Percentiles rank a stretch among this genome's conserved stretches.
Evolutionary conservation across 1,140 invertebrate species (phyloP).

Genomic region (Brachystomella parvula): DNA sequence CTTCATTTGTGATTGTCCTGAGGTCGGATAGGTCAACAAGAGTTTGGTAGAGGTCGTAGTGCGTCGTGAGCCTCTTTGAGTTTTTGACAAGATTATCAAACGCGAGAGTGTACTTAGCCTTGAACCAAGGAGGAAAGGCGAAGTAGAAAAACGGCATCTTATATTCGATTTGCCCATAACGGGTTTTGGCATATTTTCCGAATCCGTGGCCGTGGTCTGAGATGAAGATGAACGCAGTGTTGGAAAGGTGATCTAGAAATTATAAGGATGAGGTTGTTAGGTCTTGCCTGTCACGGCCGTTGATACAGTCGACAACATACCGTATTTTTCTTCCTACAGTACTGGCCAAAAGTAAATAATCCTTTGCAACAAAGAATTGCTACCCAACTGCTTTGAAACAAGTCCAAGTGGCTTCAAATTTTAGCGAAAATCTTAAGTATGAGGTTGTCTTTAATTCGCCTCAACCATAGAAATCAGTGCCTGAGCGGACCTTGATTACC

Average conservation of each 20-base stretch:
- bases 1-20: slow-evolving; percentile 34
- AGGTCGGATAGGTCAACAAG: slow-evolving; percentile 48
- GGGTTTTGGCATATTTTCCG: slow-evolving; percentile 65
- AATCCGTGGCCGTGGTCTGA: slow-evolving; percentile 90
- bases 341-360: too few species aligned
- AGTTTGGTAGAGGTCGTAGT: slow-evolving; percentile 73
- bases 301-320: too few species aligned
- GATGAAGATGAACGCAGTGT: slow-evolving; percentile 63
- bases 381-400: too few species aligned
- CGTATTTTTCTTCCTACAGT: too few species aligned
- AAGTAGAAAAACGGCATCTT: slow-evolving; percentile 77
- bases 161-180: slow-evolving; percentile 79
- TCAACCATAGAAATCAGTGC: too few species aligned
- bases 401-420: too few species aligned
- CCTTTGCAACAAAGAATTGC: too few species aligned
- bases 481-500: too few species aligned
- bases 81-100: slow-evolving; percentile 62
- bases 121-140: slow-evolving; percentile 63
- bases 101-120: slow-evolving; percentile 53
- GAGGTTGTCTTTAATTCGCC: too few species aligned
- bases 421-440: too few species aligned
- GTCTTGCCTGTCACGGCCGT: too few species aligned
- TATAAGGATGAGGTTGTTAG: too few species aligned
- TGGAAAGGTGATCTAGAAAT: slow-evolving; percentile 44
- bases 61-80: slow-evolving; percentile 62